These are phyloP conservation scores for Hypotaenidia okinawae DNA, from an alignment of 2,797 vertebrate genomes.

Conservation along the genomic window DNA sequence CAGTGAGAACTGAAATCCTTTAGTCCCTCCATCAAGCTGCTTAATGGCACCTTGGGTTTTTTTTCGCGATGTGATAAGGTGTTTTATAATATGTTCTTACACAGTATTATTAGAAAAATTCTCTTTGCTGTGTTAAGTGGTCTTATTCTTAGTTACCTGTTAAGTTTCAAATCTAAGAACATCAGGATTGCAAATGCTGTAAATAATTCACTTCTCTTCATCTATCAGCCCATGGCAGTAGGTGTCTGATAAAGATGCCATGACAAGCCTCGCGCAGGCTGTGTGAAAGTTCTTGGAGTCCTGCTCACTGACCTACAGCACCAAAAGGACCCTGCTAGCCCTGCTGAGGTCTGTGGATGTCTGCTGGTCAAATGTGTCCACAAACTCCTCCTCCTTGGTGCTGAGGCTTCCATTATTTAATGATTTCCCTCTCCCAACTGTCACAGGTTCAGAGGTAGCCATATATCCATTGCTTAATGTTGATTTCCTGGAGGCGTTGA, in stretches of 20 bases:
- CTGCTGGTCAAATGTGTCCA: not conserved
- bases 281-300: accelerated
- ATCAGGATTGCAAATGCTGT: not conserved
- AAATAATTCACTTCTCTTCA: not conserved
- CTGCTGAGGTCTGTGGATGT: not conserved
- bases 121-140: not conserved
- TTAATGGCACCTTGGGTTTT: not conserved
- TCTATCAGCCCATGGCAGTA: too few species aligned
- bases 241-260: not conserved
- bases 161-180: not conserved
- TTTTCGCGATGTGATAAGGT: not conserved
- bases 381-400: not conserved
- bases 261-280: not conserved
- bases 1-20: not conserved
- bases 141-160: not conserved
- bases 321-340: not conserved
- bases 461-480: not conserved
- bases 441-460: not conserved
- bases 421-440: not conserved
- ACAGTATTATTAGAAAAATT: not conserved
- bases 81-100: not conserved
- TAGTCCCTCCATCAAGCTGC: not conserved
- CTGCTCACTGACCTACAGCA: not conserved
- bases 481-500: constrained; percentile 13
- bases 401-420: not conserved